Evolutionary conservation across 2,888 invertebrate species (phyloP), one percentile per base, ranked within the genome.

Genomic region (Tethea ocularis): DNA sequence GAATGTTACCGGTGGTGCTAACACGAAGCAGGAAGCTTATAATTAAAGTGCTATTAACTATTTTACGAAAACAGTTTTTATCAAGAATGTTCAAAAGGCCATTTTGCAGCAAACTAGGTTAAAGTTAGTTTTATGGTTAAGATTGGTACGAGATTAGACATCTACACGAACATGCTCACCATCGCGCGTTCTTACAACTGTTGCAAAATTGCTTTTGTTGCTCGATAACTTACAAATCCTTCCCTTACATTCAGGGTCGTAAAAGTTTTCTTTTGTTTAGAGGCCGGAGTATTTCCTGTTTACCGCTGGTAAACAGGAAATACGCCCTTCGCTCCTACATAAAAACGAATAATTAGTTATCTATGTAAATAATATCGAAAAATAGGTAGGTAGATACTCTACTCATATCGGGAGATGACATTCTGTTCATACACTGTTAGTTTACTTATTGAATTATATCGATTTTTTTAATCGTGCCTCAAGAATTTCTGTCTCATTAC

Each of bases 201-300:
- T 82, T 82, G 77, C 80, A 80, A 86, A 88, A 87, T 87, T 84
- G 75, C 81, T 86, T 86, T 85, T 85, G 83, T 87, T 86, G 73
- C 79, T 78, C 77, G 75, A 81, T 82, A 82, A 83, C 83, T 84
- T 85, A 80, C 72, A 77, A 85, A 85, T 83, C 78, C 81, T 82
- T 78, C 66, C 69, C 63, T 64, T 62, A 66, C 69, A 76, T 80
- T 77, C 72, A 74, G 70, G 67, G 69, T 73, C 69, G 64, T 64
- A 68, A 70, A 76, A 79, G 68, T 80, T 79, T 78, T 77, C 67
- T 80, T 79, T 78, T 77, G 74, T 78, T 78, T 68, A 63, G 68
- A 72, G 62, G 64, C 69, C 68, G 67, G 64, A 66, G 71, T 72
- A 75, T 77, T 80, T 78, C 74, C 75, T 75, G 72, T 74, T 78